phyloP scores from a whole-genome alignment of 2,113 vertebrate species.

The Silurus glanis region DNA sequence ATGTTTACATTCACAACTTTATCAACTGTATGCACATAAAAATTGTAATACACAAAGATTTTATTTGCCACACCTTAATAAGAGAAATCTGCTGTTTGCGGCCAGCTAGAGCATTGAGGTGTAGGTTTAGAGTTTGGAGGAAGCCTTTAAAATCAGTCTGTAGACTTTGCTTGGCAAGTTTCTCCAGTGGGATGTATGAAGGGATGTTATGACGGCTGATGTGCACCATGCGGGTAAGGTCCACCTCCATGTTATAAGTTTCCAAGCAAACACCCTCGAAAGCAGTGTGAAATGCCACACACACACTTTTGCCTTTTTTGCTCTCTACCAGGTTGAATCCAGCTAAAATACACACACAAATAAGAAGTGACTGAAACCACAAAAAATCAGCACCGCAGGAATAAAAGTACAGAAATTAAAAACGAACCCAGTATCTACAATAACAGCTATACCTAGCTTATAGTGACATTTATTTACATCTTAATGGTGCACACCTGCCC shows the following conservation, averaged over 20 bases:
- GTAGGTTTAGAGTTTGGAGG: slow-evolving; percentile 62
- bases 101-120: slow-evolving; percentile 69
- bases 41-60: not conserved
- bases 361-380: not conserved
- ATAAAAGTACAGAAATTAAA: not conserved
- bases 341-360: slow-evolving; percentile 54
- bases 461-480: not conserved
- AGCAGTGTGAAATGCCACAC: slow-evolving; percentile 65
- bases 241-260: slow-evolving; percentile 71
- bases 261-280: slow-evolving; percentile 68
- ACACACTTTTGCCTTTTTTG: slow-evolving; percentile 61
- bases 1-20: not conserved
- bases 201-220: slow-evolving; percentile 74
- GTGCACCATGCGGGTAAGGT: slow-evolving; percentile 57
- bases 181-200: slow-evolving; percentile 68
- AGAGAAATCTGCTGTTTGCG: slow-evolving; percentile 71
- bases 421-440: not conserved
- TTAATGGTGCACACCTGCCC: not conserved
- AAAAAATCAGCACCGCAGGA: not conserved
- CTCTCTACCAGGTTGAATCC: slow-evolving; percentile 68
- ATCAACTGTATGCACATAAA: not conserved
- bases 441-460: not conserved
- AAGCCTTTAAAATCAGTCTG: slow-evolving; percentile 63
- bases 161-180: slow-evolving; percentile 57
- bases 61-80: slow-evolving; percentile 63